Evolutionary conservation across 2,113 vertebrate genomes (phyloP).

Genomic region (Heterotilapia buettikoferi): DNA sequence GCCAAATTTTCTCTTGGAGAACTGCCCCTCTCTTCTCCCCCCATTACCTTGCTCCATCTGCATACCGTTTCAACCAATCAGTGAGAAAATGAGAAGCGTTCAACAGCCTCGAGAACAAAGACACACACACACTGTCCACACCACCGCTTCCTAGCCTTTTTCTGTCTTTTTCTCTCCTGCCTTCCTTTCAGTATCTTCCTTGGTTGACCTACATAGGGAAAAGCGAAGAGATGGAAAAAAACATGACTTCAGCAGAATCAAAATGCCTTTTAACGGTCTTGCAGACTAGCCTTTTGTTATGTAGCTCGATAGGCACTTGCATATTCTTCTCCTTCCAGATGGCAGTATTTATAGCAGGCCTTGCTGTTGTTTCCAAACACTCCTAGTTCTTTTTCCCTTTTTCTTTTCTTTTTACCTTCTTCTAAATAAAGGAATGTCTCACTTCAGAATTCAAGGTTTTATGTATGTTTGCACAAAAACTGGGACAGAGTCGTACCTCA

Average conservation of each 20-base stretch:
- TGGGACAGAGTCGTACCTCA: background rate
- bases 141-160: background rate
- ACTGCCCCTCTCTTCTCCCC: background rate
- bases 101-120: background rate
- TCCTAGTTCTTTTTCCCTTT: background rate
- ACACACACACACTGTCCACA: background rate
- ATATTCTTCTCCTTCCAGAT: slow-evolving; percentile 11
- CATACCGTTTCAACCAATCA: background rate
- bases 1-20: slow-evolving; percentile 12
- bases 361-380: background rate
- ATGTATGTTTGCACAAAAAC: background rate
- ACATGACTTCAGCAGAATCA: slow-evolving; percentile 58
- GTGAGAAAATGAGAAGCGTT: slow-evolving; percentile 3
- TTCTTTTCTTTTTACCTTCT: background rate
- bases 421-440: background rate
- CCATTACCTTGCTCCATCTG: slow-evolving; percentile 6
- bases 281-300: slow-evolving; percentile 29
- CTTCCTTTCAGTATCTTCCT: slow-evolving; percentile 18
- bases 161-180: background rate
- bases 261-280: slow-evolving; percentile 30
- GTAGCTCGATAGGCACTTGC: background rate
- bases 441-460: background rate
- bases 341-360: slow-evolving; percentile 25
- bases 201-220: slow-evolving; percentile 58
- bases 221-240: slow-evolving; percentile 20